phyloP scores from a whole-genome alignment of 2,888 invertebrate species.

The Molorchus minor region DNA sequence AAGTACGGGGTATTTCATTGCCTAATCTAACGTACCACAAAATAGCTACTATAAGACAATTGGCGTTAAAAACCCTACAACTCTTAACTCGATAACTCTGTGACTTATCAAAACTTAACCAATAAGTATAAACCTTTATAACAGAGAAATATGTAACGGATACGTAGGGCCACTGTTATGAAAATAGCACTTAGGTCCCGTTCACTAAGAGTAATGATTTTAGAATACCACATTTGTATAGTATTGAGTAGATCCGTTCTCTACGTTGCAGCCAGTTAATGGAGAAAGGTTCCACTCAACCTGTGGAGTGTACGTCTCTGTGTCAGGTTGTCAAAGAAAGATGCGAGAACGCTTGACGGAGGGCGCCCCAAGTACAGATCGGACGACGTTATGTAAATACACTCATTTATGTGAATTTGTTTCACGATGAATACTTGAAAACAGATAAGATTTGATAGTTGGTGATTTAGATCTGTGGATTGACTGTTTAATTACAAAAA shows the following conservation, averaged over 20 bases:
- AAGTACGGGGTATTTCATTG: no score
- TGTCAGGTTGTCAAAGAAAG: constrained; percentile 84
- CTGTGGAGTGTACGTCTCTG: constrained; percentile 86
- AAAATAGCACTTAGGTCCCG: background rate
- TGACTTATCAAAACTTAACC: no score
- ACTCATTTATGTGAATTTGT: constrained; percentile 92
- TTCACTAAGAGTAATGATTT: constrained; percentile 4
- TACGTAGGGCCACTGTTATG: background rate
- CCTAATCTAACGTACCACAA: no score
- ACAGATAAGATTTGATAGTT: constrained; percentile 62
- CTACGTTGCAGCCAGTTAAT: constrained; percentile 74
- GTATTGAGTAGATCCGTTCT: constrained; percentile 44
- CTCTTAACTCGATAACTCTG: no score
- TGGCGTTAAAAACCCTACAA: no score
- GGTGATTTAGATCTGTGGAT: no score
- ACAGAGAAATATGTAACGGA: background rate
- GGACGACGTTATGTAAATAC: no score
- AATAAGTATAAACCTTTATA: background rate
- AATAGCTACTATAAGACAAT: no score
- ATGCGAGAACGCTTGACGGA: constrained; percentile 80
- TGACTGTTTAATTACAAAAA: no score
- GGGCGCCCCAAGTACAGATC: constrained; percentile 87
- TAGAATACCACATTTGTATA: background rate
- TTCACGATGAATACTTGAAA: constrained; percentile 82
- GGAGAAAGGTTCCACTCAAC: constrained; percentile 83